A percentile compares a stretch with the other conserved stretches of the same genome.
Evolutionary conservation across 2,113 vertebrate species (phyloP).

Genomic region (Ctenodactylus gundi): DNA sequence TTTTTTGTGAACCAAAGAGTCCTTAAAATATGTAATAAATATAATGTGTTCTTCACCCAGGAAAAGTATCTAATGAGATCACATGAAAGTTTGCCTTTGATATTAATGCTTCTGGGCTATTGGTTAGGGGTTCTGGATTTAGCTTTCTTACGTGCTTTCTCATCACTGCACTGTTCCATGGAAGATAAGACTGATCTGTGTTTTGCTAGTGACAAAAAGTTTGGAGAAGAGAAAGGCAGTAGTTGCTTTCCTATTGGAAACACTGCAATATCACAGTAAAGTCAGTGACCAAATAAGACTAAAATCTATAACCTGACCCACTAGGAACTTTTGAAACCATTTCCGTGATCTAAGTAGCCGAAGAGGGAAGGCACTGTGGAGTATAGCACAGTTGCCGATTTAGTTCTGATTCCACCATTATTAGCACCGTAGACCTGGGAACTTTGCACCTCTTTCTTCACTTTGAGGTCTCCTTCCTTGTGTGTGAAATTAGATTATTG

Average conservation of each 20-base stretch:
- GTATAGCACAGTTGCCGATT: background rate
- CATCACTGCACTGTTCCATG: background rate
- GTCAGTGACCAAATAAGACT: background rate
- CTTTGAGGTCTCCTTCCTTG: background rate
- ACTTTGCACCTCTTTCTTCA: no score
- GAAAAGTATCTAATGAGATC: background rate
- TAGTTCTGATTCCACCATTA: accelerated
- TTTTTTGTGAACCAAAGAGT: background rate
- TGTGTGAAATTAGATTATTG: background rate
- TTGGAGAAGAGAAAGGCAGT: background rate
- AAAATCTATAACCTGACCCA: background rate
- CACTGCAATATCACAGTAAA: background rate
- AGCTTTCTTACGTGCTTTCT: background rate
- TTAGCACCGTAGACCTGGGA: background rate
- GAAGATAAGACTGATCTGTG: background rate
- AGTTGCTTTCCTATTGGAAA: background rate
- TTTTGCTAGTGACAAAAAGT: background rate
- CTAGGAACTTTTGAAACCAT: background rate
- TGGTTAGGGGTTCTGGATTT: slow-evolving; percentile 3
- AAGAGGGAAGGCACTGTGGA: background rate
- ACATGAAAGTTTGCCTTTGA: background rate
- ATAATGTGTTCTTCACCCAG: background rate
- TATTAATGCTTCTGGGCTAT: background rate
- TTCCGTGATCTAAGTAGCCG: background rate
- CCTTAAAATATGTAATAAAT: background rate